Conservation (phyloP, 1,140 invertebrate species). For the Pristionchus pacificus region DNA sequence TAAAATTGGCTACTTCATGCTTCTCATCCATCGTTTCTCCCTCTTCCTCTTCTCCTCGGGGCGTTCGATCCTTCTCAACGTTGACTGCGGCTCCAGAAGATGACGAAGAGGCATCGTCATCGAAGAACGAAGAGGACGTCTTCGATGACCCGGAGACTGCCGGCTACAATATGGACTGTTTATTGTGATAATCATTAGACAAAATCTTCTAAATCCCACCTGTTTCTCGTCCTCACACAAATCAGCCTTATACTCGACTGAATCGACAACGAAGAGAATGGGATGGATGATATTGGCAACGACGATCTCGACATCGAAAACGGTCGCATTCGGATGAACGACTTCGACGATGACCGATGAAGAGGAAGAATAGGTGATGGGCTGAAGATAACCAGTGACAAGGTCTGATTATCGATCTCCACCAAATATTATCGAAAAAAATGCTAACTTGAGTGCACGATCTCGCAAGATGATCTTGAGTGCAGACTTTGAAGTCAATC, state of each 20-base stretch:
- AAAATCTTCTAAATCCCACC: too few species aligned
- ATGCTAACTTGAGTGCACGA: slow-evolving; percentile 23
- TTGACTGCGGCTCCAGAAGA: too few species aligned
- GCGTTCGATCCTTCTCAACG: too few species aligned
- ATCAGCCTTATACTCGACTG: slow-evolving; percentile 27
- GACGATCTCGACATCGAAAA: slow-evolving; percentile 28
- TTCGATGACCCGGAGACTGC: too few species aligned
- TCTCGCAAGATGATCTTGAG: slow-evolving; percentile 19
- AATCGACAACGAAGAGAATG: slow-evolving; percentile 20
- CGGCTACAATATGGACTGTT: too few species aligned
- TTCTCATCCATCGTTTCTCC: too few species aligned
- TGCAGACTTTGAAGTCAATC: slow-evolving; percentile 18
- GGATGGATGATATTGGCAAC: slow-evolving; percentile 20
- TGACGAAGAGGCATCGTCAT: too few species aligned
- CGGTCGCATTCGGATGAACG: slow-evolving; percentile 26
- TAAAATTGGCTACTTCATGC: too few species aligned
- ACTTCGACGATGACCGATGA: slow-evolving; percentile 25
- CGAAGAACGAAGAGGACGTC: too few species aligned
- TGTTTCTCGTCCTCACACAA: slow-evolving; percentile 15
- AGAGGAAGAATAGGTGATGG: background rate
- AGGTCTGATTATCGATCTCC: background rate
- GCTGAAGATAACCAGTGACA: too few species aligned
- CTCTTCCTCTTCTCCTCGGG: too few species aligned
- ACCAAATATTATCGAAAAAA: background rate
- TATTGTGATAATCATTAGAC: too few species aligned